Percentiles rank a stretch among this genome's conserved stretches.
These are phyloP conservation scores for Eremobia ochroleuca DNA, from an alignment of 2,888 invertebrate species.

Conservation along the genomic window DNA sequence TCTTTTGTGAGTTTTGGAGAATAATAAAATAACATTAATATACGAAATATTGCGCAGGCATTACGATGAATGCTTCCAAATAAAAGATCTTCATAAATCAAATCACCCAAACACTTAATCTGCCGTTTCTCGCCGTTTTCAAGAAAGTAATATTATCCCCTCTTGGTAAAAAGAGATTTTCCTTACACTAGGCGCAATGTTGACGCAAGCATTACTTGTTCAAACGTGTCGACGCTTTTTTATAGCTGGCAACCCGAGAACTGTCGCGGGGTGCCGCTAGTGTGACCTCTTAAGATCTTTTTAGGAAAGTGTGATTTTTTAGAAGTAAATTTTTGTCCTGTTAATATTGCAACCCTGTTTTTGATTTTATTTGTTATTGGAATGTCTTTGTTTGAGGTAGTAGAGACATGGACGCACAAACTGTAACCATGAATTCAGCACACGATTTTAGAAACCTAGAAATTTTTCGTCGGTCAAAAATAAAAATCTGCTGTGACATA, in stretches of 20 bases:
- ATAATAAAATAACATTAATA: constrained; percentile 32
- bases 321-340: background rate
- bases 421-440: too few relatives aligned
- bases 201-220: constrained; percentile 87
- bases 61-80: constrained; percentile 36
- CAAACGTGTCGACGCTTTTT: constrained; percentile 83
- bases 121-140: constrained; percentile 71
- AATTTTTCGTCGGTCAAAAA: too few relatives aligned
- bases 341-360: background rate
- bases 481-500: too few relatives aligned
- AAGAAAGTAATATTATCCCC: constrained; percentile 66
- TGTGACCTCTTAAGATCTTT: constrained; percentile 57
- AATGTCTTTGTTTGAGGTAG: background rate
- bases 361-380: background rate
- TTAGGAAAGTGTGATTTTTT: constrained; percentile 17
- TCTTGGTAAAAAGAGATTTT: constrained; percentile 72
- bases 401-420: too few relatives aligned
- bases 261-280: constrained; percentile 61
- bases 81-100: constrained; percentile 57
- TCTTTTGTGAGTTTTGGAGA: background rate
- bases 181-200: constrained; percentile 73
- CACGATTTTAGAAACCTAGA: too few relatives aligned
- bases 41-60: constrained; percentile 35
- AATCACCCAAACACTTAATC: constrained; percentile 59
- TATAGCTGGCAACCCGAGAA: constrained; percentile 73